Conservation (phyloP, 2,113 vertebrate species). For the Sciurus niger region DNA sequence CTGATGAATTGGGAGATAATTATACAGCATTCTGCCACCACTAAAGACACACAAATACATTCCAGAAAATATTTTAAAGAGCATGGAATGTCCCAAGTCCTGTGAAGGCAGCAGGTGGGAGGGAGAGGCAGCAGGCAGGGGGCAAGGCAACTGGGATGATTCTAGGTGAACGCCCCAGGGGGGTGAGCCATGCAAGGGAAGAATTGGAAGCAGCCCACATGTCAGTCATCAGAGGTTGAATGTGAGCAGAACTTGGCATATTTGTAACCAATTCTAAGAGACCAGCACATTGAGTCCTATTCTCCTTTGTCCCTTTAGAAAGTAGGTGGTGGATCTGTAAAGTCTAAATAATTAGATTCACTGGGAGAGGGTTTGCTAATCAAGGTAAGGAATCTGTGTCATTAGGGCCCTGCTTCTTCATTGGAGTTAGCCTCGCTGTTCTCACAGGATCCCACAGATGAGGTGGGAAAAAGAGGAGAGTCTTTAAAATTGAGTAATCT, state of each 20-base stretch:
- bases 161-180: background rate
- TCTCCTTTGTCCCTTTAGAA: background rate
- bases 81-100: constrained; percentile 68
- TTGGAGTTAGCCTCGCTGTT: background rate
- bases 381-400: background rate
- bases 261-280: background rate
- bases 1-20: constrained; percentile 84
- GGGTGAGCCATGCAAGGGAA: background rate
- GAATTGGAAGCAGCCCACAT: fast-evolving
- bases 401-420: background rate
- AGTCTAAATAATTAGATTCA: background rate
- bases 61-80: constrained; percentile 77
- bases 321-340: background rate
- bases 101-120: background rate
- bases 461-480: background rate
- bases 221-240: background rate
- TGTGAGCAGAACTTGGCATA: background rate
- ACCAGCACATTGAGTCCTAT: background rate
- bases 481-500: background rate
- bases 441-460: background rate
- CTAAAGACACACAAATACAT: constrained; percentile 79
- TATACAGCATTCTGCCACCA: constrained; percentile 75
- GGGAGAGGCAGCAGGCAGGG: background rate
- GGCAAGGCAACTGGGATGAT: background rate
- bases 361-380: background rate